phyloP scores from a whole-genome alignment of 2,113 vertebrate species.

The Reinhardtius hippoglossoides region DNA sequence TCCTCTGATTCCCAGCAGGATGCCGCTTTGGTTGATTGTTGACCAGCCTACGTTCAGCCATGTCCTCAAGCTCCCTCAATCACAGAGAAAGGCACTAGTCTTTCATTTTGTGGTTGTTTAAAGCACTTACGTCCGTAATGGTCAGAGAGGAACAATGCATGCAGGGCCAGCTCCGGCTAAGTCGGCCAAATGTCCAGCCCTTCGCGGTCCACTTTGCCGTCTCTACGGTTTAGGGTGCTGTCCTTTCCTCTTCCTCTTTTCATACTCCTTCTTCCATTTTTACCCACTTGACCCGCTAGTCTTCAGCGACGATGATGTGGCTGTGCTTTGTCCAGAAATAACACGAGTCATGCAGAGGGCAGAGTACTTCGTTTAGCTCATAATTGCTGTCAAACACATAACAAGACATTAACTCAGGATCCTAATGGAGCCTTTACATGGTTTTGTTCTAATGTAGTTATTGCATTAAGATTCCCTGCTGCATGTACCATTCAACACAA shows the following conservation, averaged over 20 bases:
- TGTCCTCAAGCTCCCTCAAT: conserved; percentile 55
- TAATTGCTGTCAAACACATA: conserved; percentile 2
- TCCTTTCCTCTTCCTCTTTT: conserved; percentile 46
- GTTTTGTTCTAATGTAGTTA: conserved; percentile 12
- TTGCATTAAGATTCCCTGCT: background rate
- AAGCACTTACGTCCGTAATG: conserved; percentile 51
- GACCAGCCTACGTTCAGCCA: conserved; percentile 46
- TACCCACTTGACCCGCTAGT: conserved; percentile 51
- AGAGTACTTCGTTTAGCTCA: conserved; percentile 18
- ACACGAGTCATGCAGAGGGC: conserved; percentile 53
- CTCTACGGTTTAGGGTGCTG: conserved; percentile 56
- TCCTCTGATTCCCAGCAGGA: conserved; percentile 58
- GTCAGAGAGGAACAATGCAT: conserved; percentile 59
- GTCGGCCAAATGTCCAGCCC: conserved; percentile 63
- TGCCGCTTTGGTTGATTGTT: conserved; percentile 48
- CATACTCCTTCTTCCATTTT: conserved; percentile 6
- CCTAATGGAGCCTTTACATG: background rate
- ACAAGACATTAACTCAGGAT: background rate
- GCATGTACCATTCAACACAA: too few species aligned
- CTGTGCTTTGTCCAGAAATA: conserved; percentile 33
- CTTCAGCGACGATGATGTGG: conserved; percentile 56
- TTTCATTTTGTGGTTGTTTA: conserved; percentile 71
- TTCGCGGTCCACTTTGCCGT: conserved; percentile 7
- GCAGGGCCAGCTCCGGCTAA: conserved; percentile 36
- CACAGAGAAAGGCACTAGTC: conserved; percentile 39